Evolutionary conservation across 2,113 vertebrate genomes (phyloP).

Genomic region (Spheniscus mendiculus): DNA sequence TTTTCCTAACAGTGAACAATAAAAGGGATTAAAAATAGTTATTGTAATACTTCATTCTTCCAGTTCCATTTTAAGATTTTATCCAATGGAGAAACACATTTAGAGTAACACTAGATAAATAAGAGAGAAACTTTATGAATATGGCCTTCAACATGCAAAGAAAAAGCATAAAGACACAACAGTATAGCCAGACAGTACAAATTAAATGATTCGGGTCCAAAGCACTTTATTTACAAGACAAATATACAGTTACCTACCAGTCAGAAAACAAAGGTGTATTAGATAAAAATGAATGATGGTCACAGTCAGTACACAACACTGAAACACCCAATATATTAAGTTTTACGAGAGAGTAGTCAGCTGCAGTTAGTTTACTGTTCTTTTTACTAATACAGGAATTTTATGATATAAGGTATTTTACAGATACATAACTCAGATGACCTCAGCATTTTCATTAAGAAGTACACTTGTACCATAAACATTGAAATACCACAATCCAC

Average conservation of each 20-base stretch:
- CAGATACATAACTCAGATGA: background rate
- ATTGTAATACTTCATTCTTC: background rate
- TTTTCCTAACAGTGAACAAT: background rate
- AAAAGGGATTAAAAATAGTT: background rate
- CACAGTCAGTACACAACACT: background rate
- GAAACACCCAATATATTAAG: background rate
- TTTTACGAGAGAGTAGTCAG: background rate
- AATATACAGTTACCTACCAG: background rate
- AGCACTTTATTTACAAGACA: background rate
- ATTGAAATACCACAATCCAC: slow-evolving; percentile 23
- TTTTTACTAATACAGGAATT: background rate
- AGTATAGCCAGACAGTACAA: background rate
- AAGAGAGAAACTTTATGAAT: background rate
- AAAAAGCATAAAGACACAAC: background rate
- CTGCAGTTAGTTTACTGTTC: background rate
- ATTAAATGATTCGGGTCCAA: background rate
- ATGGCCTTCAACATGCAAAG: background rate
- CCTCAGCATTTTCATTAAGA: slow-evolving; percentile 10
- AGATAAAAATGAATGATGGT: background rate
- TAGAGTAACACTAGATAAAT: background rate
- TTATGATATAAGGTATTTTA: background rate
- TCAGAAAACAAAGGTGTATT: background rate
- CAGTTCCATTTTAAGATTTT: background rate
- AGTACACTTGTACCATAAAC: slow-evolving; percentile 14
- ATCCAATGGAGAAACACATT: background rate